These are phyloP conservation scores for Heteropelma amictum DNA, from an alignment of 2,888 invertebrate species.

Conservation along the genomic window DNA sequence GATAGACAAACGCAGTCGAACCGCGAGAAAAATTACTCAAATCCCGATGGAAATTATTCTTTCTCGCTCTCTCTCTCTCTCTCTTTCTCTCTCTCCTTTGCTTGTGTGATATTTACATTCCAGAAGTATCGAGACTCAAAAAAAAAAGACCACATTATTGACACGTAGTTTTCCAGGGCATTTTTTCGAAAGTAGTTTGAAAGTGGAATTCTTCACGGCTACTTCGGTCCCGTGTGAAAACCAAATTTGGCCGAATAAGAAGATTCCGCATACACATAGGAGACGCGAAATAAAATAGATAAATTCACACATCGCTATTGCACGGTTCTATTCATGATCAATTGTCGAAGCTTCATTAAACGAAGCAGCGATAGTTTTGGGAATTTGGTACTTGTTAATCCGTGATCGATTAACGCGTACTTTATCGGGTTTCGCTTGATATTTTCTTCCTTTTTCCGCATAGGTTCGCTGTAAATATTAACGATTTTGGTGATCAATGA, in stretches of 20 bases:
- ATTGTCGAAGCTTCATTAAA: background rate
- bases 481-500: conserved; percentile 14
- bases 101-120: conserved; percentile 45
- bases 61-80: conserved; percentile 61
- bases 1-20: conserved; percentile 58
- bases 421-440: too few species aligned
- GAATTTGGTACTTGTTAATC: conserved; percentile 13
- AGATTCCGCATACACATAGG: background rate
- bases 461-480: conserved; percentile 45
- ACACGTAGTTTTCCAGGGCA: conserved; percentile 74
- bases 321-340: background rate
- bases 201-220: conserved; percentile 71
- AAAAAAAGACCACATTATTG: background rate
- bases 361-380: background rate
- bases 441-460: background rate
- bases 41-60: conserved; percentile 43
- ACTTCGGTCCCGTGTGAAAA: conserved; percentile 71
- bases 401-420: conserved; percentile 3
- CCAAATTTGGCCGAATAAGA: conserved; percentile 69
- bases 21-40: conserved; percentile 8
- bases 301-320: background rate
- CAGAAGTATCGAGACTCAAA: conserved; percentile 28
- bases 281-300: background rate
- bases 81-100: conserved; percentile 37
- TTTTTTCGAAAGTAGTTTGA: conserved; percentile 73